Evolutionary conservation across 2,888 invertebrate species (phyloP).

Genomic region (Drosophila subquinaria): DNA sequence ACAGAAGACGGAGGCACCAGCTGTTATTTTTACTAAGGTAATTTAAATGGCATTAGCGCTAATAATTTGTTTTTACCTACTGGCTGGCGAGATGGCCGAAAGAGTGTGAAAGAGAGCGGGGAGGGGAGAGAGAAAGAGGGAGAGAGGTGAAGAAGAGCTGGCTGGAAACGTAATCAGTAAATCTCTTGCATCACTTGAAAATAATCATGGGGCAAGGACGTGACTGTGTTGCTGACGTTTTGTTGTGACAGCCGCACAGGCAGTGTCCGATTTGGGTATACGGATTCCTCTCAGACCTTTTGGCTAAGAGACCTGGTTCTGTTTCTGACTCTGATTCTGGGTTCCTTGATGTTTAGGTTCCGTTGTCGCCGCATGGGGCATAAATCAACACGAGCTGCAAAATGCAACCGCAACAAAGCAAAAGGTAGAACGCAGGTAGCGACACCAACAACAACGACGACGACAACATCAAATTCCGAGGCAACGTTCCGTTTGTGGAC

Average conservation of each 20-base stretch:
- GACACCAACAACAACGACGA: slow-evolving; percentile 38
- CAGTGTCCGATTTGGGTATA: slow-evolving; percentile 31
- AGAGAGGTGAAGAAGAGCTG: background rate
- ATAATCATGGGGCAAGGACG: slow-evolving; percentile 70
- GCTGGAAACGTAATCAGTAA: slow-evolving; percentile 15
- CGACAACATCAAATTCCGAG: slow-evolving; percentile 67
- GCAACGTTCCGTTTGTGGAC: slow-evolving; percentile 49
- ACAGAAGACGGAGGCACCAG: slow-evolving; percentile 39
- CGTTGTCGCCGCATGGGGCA: slow-evolving; percentile 63
- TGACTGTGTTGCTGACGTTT: slow-evolving; percentile 65
- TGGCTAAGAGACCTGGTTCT: slow-evolving; percentile 3
- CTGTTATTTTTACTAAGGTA: slow-evolving; percentile 58
- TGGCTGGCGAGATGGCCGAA: background rate
- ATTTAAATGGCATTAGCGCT: slow-evolving; percentile 67
- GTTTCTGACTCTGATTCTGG: slow-evolving; percentile 13
- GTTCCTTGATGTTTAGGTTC: slow-evolving; percentile 45
- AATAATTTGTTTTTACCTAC: slow-evolving; percentile 63
- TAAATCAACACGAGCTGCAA: slow-evolving; percentile 72
- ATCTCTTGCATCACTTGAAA: slow-evolving; percentile 62
- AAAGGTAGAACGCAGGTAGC: slow-evolving; percentile 68
- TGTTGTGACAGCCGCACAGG: slow-evolving; percentile 68
- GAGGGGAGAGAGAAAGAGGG: background rate
- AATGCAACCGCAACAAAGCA: slow-evolving; percentile 61
- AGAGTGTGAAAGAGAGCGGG: background rate
- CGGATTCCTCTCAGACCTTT: slow-evolving; percentile 15